Evolutionary conservation across 1,140 invertebrate species (phyloP).

Genomic region (Apis dorsata): DNA sequence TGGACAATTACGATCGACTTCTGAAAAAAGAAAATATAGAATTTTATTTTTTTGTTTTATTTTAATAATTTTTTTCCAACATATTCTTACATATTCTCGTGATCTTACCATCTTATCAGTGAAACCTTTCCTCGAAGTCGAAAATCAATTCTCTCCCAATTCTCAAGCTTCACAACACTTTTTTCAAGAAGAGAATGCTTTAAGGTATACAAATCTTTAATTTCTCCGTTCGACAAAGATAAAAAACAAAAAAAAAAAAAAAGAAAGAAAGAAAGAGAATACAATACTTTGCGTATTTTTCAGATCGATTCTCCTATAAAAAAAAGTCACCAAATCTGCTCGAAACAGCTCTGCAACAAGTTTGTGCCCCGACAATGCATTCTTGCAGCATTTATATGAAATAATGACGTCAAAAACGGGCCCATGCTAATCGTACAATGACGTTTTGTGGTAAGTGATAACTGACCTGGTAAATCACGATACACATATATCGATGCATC

Average conservation of each 20-base stretch:
- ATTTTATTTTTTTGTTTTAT: not conserved
- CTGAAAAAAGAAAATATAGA: conserved; percentile 3
- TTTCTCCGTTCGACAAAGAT: not conserved
- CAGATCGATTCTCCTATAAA: no score
- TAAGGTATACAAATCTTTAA: not conserved
- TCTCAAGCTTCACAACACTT: not conserved
- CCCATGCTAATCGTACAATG: conserved; percentile 76
- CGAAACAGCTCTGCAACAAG: conserved; percentile 15
- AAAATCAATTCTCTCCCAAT: not conserved
- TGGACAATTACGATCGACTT: not conserved
- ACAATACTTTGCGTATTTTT: no score
- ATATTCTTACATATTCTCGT: no score
- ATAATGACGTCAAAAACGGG: conserved; percentile 77
- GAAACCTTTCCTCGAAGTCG: not conserved
- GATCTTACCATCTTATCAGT: conserved; percentile 34
- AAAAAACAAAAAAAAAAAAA: not conserved
- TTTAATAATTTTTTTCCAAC: no score
- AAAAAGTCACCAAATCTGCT: not conserved
- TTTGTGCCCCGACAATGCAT: conserved; percentile 31
- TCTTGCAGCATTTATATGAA: conserved; percentile 73
- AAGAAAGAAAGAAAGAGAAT: no score
- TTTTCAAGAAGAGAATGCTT: not conserved
- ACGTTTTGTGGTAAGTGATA: conserved; percentile 73
- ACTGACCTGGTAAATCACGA: conserved; percentile 71
- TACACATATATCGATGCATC: not conserved